Base-by-base conservation (phyloP, 2,888 invertebrate species). In the Anarsia innoxiella region DNA sequence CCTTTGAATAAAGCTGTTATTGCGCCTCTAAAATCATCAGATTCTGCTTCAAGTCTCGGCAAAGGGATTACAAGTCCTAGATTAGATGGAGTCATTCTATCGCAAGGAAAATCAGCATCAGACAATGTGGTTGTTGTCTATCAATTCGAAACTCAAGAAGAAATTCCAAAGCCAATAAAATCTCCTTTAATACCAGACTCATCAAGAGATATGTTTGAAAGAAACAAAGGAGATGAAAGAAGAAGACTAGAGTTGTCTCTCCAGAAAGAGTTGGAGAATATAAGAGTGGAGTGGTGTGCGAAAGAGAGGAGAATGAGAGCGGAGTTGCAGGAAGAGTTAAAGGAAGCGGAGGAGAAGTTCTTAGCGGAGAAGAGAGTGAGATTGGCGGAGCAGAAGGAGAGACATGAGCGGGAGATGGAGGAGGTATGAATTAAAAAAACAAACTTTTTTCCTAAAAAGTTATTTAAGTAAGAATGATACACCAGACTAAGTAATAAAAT, bases 251-350 rank as follows among this genome's bases (percentile, higher is more conserved):
- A 84, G 49, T 53, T 82, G 36, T 59, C 73, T 23, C 49, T 83
- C 44, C 76, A 87, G 55, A 84, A 82, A 39, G 87, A 87, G 59
- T 67, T 88, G 45, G 82, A 87, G 49, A 57, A 69, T 46, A 68
- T 88, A 32, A 87, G 87, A 50, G 83, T 87, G 44, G 88, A 89
- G 35, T 82, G 89, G 53, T 83, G 88, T 42, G 78, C 79, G 40
- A 87, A 59, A 69, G 89, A 72, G 52, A 88, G 62, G 73, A 88
- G 60, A 66, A 83, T 64, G 86, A 88, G 67, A 57, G 79, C 84
- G 11, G 87, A 86, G 50, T 56, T 88, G 40, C 75, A 82, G 32
- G 75, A 77, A 19, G 88, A 87, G 53, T 74, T 88, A 51, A 82
- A 71, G 37, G 79, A 76, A 44, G 70, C 79, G 1, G 85, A 88